These are phyloP conservation scores for Mystacornis crossleyi DNA, from an alignment of 2,113 vertebrate species.

Conservation along the genomic window DNA sequence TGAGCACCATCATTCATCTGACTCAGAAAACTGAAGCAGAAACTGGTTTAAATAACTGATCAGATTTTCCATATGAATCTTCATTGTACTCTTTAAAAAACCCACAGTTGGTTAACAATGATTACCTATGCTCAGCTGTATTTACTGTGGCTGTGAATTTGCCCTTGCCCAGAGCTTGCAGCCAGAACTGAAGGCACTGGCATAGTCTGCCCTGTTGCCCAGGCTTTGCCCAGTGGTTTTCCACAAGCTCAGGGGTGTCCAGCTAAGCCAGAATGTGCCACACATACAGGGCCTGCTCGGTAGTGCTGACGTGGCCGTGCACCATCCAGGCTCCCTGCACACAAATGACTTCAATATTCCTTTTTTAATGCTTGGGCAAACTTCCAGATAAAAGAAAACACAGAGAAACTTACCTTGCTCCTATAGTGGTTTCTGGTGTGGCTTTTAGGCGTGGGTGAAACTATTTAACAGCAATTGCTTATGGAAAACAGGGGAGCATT, in stretches of 20 bases:
- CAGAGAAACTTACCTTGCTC: not conserved
- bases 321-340: not conserved
- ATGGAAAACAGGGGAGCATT: not conserved
- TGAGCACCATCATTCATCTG: not conserved
- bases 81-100: not conserved
- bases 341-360: not conserved
- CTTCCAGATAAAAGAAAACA: not conserved
- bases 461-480: not conserved
- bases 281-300: not conserved
- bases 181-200: rapidly evolving
- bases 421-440: not conserved
- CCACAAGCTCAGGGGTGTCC: not conserved
- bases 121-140: not conserved
- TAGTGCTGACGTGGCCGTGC: rapidly evolving
- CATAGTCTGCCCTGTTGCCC: not conserved
- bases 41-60: not conserved
- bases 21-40: not conserved
- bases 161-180: not conserved
- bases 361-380: not conserved
- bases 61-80: not conserved
- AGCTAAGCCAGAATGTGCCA: not conserved
- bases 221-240: not conserved
- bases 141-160: not conserved
- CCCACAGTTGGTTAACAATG: rapidly evolving
- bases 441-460: not conserved